A percentile compares a stretch with the other conserved stretches of the same genome.
Conservation (phyloP, 2,888 invertebrate genomes). For the Cataglyphis cursor region DNA sequence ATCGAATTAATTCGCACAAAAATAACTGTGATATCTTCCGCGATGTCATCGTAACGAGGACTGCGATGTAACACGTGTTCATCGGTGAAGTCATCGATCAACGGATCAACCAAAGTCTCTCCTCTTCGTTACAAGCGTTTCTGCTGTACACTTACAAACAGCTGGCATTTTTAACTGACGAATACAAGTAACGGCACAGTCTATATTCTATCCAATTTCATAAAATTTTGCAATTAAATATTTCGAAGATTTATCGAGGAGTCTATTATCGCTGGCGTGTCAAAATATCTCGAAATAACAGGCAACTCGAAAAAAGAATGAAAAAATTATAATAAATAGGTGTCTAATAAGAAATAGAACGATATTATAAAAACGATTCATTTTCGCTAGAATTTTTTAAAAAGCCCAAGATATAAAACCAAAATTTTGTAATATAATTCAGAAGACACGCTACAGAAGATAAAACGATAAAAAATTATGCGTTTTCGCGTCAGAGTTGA, state of each 20-base stretch:
- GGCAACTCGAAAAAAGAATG: background rate
- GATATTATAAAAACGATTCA: background rate
- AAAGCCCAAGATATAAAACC: background rate
- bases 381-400: background rate
- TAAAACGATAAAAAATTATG: background rate
- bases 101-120: background rate
- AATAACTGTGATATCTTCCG: constrained; percentile 36
- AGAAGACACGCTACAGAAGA: background rate
- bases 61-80: constrained; percentile 37
- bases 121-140: background rate
- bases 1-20: constrained; percentile 26
- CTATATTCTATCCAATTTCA: constrained; percentile 33
- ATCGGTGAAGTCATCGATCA: constrained; percentile 42
- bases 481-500: background rate
- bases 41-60: background rate
- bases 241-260: background rate
- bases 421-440: background rate
- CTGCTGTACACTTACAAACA: constrained; percentile 41
- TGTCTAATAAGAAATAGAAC: background rate
- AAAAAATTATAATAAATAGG: background rate
- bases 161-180: constrained; percentile 70
- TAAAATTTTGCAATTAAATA: constrained; percentile 37
- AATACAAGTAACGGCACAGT: constrained; percentile 64
- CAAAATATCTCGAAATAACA: background rate
- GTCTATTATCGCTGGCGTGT: background rate